Conservation (phyloP, 2,113 vertebrate genomes). For the Crotalus tigris region DNA sequence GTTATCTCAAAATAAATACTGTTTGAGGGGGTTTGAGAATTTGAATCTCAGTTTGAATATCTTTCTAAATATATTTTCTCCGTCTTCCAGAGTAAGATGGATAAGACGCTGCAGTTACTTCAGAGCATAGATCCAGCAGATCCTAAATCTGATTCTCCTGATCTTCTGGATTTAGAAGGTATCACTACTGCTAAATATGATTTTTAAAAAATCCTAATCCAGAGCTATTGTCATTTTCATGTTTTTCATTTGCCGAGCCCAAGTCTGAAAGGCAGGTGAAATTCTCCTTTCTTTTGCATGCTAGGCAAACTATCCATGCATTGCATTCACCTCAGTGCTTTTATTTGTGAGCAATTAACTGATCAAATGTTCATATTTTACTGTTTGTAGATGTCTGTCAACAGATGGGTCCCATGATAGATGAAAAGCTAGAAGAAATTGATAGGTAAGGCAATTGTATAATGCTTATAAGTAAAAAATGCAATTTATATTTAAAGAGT, state of each 20-base stretch:
- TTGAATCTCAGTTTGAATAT: background rate
- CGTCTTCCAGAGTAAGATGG: constrained; percentile 86
- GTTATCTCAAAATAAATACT: background rate
- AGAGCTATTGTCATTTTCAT: background rate
- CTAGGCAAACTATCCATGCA: background rate
- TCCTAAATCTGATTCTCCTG: constrained; percentile 78
- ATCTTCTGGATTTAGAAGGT: constrained; percentile 92
- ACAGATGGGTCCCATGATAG: constrained; percentile 97
- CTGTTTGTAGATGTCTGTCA: constrained; percentile 86
- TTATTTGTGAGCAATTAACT: constrained; percentile 9
- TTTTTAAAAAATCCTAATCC: background rate
- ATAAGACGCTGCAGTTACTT: constrained; percentile 83
- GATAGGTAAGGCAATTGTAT: constrained; percentile 78
- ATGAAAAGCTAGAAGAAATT: constrained; percentile 93
- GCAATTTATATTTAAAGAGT: background rate
- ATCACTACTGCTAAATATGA: constrained; percentile 38
- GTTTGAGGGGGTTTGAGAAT: background rate
- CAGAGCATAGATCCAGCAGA: constrained; percentile 92
- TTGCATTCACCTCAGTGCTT: background rate
- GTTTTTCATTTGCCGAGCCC: background rate
- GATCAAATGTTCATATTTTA: constrained; percentile 33
- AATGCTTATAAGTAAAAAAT: background rate
- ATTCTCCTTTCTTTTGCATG: background rate
- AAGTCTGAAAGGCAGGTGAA: background rate
- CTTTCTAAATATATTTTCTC: constrained; percentile 5